phyloP scores from a whole-genome alignment of 1,140 invertebrate genomes.

The Magallana ariakensis region DNA sequence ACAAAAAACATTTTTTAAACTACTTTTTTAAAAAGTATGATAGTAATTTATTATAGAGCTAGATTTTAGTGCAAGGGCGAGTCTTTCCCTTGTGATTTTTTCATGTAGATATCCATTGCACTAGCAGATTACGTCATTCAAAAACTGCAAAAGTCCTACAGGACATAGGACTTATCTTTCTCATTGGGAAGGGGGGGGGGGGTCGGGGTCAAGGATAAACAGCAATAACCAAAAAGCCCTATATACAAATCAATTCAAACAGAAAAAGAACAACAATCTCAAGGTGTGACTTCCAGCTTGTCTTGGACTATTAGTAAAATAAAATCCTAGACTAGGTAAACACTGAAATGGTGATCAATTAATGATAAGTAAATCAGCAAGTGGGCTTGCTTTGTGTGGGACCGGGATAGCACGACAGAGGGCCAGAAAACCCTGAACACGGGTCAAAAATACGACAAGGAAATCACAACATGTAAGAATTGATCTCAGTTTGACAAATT shows the following conservation, averaged over 20 bases:
- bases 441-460: conserved; percentile 18
- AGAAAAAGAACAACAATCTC: neutral
- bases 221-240: neutral
- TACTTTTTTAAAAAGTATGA: too few species aligned
- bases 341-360: conserved; percentile 21
- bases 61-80: too few species aligned
- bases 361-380: conserved; percentile 18
- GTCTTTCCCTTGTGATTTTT: too few species aligned
- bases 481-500: neutral
- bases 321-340: neutral
- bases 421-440: neutral
- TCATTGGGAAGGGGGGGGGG: too few species aligned
- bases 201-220: neutral
- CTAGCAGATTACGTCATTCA: too few species aligned
- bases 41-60: too few species aligned
- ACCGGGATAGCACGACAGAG: neutral
- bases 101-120: too few species aligned
- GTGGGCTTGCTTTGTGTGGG: conserved; percentile 11
- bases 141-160: too few species aligned
- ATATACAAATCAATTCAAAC: neutral
- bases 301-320: neutral
- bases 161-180: too few species aligned
- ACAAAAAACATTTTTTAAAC: too few species aligned
- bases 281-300: neutral
- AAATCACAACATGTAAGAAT: conserved; percentile 14